A percentile compares a stretch with the other conserved stretches of the same genome.
phyloP scores from a whole-genome alignment of 1,140 invertebrate species.

The Lepidurus apus region DNA sequence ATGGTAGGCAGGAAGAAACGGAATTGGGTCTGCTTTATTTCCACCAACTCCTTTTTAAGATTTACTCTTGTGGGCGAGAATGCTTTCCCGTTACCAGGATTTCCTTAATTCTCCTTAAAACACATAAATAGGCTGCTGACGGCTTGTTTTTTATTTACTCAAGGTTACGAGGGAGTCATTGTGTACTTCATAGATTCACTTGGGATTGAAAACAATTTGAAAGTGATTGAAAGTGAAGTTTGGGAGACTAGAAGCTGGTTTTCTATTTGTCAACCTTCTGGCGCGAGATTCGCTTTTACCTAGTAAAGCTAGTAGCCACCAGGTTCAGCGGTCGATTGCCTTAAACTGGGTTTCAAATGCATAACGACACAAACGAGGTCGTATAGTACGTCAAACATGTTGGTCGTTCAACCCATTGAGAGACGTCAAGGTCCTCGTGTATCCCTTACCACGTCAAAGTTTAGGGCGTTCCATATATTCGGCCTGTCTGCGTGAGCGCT shows the following conservation, averaged over 20 bases:
- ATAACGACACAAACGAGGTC: neutral
- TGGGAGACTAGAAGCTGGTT: neutral
- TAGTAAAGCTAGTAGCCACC: neutral
- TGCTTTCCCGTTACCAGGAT: no score
- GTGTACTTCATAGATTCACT: no score
- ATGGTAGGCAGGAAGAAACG: neutral
- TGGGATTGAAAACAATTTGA: neutral
- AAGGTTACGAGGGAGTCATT: no score
- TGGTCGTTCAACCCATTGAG: neutral
- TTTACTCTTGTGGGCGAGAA: no score
- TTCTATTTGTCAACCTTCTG: neutral
- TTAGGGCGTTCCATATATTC: neutral
- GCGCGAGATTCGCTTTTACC: neutral
- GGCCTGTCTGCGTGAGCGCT: neutral
- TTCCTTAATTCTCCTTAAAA: no score
- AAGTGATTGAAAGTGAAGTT: neutral
- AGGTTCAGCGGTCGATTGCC: neutral
- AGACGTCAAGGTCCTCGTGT: neutral
- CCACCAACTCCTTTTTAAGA: no score
- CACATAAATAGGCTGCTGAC: no score
- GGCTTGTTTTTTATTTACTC: no score
- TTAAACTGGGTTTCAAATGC: neutral
- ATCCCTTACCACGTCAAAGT: neutral
- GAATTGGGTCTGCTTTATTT: neutral
- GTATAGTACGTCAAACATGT: neutral